phyloP scores from a whole-genome alignment of 1,140 invertebrate genomes.

The Hycleus cichorii region DNA sequence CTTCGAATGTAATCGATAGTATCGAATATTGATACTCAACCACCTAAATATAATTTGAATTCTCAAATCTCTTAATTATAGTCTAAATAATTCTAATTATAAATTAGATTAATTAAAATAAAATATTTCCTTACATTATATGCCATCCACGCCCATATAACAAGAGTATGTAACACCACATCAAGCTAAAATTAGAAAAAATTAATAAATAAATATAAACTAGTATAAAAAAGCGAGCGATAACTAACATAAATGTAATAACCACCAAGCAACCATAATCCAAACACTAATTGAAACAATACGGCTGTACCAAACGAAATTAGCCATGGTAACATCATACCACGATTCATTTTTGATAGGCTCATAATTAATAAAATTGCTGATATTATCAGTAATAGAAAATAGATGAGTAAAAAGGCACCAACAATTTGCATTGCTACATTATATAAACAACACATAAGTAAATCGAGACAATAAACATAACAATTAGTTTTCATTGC shows the following conservation, averaged over 20 bases:
- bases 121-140: slow-evolving; percentile 65
- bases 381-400: slow-evolving; percentile 57
- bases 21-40: too few species aligned
- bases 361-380: slow-evolving; percentile 58
- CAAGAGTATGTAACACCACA: slow-evolving; percentile 62
- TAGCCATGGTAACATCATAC: slow-evolving; percentile 77
- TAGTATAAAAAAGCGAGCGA: slow-evolving; percentile 58
- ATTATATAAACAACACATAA: slow-evolving; percentile 36
- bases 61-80: too few species aligned
- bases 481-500: too few species aligned
- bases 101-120: neutral
- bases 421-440: slow-evolving; percentile 69
- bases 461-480: slow-evolving; percentile 8
- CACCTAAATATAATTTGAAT: too few species aligned
- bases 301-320: slow-evolving; percentile 60
- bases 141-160: slow-evolving; percentile 71
- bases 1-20: too few species aligned
- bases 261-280: slow-evolving; percentile 73
- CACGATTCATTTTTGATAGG: slow-evolving; percentile 59
- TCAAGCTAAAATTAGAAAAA: slow-evolving; percentile 57
- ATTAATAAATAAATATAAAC: slow-evolving; percentile 34
- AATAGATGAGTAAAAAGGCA: slow-evolving; percentile 62
- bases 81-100: too few species aligned
- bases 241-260: slow-evolving; percentile 84
- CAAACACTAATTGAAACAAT: slow-evolving; percentile 69